A percentile compares a stretch with the other conserved stretches of the same genome.
Conservation (phyloP, 2,888 invertebrate genomes). For the Nowickia ferox region DNA sequence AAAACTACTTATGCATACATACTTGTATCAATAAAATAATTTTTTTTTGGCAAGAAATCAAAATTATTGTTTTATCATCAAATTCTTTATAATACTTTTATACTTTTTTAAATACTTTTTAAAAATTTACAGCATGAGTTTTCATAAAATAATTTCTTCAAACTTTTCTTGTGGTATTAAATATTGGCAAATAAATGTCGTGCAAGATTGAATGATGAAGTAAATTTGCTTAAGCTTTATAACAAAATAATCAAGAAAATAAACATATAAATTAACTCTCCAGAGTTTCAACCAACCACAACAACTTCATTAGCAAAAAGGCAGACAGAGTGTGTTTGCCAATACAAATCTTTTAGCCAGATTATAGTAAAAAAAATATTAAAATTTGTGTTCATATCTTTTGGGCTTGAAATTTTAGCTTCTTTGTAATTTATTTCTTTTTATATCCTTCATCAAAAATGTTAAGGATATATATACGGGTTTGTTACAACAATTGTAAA, state of each 20-base stretch:
- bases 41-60: not conserved
- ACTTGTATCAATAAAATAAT: not conserved
- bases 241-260: conserved; percentile 4
- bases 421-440: too few relatives aligned
- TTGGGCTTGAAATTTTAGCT: too few relatives aligned
- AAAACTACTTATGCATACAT: too few relatives aligned
- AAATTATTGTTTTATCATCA: not conserved
- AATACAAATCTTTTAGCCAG: not conserved
- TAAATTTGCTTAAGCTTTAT: not conserved
- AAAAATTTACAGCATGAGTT: not conserved
- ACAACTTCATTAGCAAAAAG: conserved; percentile 9
- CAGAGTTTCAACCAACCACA: conserved; percentile 9
- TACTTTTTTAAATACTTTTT: conserved; percentile 4
- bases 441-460: too few relatives aligned
- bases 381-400: not conserved
- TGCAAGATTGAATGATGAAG: not conserved
- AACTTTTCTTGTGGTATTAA: conserved; percentile 7
- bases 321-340: not conserved
- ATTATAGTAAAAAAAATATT: not conserved
- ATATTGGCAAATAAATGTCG: not conserved
- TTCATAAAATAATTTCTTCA: not conserved
- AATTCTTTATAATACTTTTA: conserved; percentile 3
- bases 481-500: too few relatives aligned
- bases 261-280: not conserved
- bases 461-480: too few relatives aligned